Evolutionary conservation across 2,113 vertebrate species (phyloP).

Genomic region (Grammomys dolichurus): DNA sequence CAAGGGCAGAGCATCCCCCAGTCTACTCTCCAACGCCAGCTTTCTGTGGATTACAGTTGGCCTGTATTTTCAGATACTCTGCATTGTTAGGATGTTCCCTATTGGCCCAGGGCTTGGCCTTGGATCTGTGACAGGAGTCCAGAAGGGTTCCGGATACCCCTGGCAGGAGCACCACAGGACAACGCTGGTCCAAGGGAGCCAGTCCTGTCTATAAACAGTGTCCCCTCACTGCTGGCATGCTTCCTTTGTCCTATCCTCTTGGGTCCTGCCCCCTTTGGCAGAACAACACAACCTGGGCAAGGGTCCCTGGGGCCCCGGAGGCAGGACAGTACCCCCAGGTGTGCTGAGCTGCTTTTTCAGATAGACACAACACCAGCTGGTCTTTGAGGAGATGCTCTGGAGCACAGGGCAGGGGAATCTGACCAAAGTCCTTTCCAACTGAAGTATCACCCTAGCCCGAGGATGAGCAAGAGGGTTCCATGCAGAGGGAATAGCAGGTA

Average conservation of each 20-base stretch:
- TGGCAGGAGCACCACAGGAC: not conserved
- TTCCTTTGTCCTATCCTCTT: conserved; percentile 13
- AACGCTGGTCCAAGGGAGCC: not conserved
- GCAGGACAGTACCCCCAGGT: not conserved
- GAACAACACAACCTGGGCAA: not conserved
- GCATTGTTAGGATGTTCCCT: not conserved
- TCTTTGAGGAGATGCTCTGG: not conserved
- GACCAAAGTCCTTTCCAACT: not conserved
- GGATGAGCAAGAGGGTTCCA: no score
- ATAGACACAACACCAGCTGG: not conserved
- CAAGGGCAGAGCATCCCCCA: not conserved
- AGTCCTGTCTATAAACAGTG: conserved; percentile 44
- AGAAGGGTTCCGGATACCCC: not conserved
- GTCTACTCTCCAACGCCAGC: not conserved
- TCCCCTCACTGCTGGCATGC: not conserved
- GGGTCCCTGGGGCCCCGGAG: not conserved
- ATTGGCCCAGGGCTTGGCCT: not conserved
- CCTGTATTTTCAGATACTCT: not conserved
- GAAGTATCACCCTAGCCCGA: not conserved
- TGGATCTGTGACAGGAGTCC: not conserved
- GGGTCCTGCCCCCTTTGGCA: not conserved
- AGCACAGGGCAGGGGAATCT: not conserved
- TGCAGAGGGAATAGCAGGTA: not conserved
- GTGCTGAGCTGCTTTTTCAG: not conserved
- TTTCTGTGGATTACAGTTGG: not conserved